A percentile compares a stretch with the other conserved stretches of the same genome.
phyloP scores from a whole-genome alignment of 1,140 invertebrate genomes.

The Thaumetopoea pityocampa region DNA sequence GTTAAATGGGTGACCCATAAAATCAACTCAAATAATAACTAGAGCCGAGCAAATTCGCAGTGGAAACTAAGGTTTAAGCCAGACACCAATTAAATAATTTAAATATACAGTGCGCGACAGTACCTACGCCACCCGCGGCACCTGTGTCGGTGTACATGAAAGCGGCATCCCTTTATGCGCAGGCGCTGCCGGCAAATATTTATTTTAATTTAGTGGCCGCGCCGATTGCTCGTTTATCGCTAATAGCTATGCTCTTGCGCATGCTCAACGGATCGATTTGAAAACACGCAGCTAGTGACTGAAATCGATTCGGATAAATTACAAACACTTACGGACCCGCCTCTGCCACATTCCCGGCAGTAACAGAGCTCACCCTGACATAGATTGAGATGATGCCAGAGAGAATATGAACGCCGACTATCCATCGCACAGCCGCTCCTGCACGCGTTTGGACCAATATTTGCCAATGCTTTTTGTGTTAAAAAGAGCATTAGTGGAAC shows the following conservation, averaged over 20 bases:
- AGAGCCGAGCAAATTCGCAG: too few relatives aligned
- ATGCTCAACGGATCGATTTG: background rate
- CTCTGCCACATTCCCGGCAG: too few relatives aligned
- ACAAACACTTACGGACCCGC: too few relatives aligned
- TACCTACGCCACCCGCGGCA: slow-evolving; percentile 37
- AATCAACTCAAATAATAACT: too few relatives aligned
- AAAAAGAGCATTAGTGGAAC: slow-evolving; percentile 72
- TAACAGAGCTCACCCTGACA: too few relatives aligned
- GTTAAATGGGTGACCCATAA: too few relatives aligned
- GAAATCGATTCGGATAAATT: too few relatives aligned
- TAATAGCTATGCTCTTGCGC: slow-evolving; percentile 43
- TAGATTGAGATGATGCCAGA: too few relatives aligned
- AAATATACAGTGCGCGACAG: slow-evolving; percentile 24
- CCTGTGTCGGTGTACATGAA: slow-evolving; percentile 64
- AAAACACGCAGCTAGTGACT: background rate
- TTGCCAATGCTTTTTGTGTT: slow-evolving; percentile 65
- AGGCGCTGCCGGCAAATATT: slow-evolving; percentile 65
- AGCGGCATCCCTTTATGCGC: slow-evolving; percentile 40
- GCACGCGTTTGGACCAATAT: slow-evolving; percentile 48
- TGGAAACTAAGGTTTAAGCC: too few relatives aligned
- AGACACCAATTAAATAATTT: too few relatives aligned
- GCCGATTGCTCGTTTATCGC: slow-evolving; percentile 63
- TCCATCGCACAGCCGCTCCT: slow-evolving; percentile 13
- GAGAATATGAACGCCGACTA: slow-evolving; percentile 2
- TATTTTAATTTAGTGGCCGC: slow-evolving; percentile 68